Base-by-base conservation (phyloP, 2,888 invertebrate genomes). In the Eurytoma californica region DNA sequence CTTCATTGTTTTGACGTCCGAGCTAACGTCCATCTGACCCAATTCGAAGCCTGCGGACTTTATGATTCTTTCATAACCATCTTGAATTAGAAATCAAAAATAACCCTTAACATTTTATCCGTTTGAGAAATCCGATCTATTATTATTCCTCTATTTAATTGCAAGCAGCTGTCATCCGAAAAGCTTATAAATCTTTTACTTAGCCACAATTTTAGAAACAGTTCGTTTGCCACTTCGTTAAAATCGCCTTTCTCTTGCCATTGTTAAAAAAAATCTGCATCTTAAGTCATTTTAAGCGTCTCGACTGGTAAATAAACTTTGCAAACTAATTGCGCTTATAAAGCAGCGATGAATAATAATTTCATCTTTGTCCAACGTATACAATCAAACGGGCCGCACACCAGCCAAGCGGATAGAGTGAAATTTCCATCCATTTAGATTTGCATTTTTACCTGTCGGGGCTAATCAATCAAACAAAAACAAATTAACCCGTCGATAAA, bases 1-100 rank as follows among this genome's bases (percentile, higher is more conserved):
- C 78, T 81, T 79, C 76, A 79, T 81, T 81, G 79, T 79, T 81
- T 79, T 81, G 78, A 72, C 81, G 79, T 81, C 63, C 61, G 57
- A 47, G 72, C 58, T 67, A 63, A 75, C 69, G 68, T 77, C 69
- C 72, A 80, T 77, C 73, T 77, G 77, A 80, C 80, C 77, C 77
- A 73, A 77, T 80, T 77, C 67, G n/a, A 57, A 39, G 16, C 18
- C 47, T 24, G 28, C 61, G 28, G 61, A 65, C 53, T 76, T 68
- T 76, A 80, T 60, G 63, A 80, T 69, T 69, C 75, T 80, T 72
- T 80, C 72, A 74, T 70, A 79, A 79, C 79, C 61, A 51, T 79
- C 63, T 69, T 72, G 58, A 76, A 72, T 70, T 72, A 65, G 60
- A 75, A 72, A 75, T 67, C 39, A 60, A 72, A 75, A 58, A 75